A percentile compares a stretch with the other conserved stretches of the same genome.
Evolutionary conservation across 2,888 invertebrate species (phyloP).

Genomic region (Pterobdella sp.): DNA sequence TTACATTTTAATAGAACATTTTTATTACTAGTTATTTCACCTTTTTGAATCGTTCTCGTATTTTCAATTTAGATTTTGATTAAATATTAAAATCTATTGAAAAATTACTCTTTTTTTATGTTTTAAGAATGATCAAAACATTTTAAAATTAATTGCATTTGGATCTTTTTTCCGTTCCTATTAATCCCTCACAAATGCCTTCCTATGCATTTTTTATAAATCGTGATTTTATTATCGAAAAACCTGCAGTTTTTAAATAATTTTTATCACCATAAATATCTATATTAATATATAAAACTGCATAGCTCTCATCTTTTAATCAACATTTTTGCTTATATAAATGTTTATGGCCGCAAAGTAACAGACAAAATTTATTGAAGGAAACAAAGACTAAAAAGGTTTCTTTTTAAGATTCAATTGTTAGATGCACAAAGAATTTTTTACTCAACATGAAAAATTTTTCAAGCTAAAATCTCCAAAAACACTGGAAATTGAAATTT

Average conservation of each 20-base stretch:
- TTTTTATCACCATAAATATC: neutral
- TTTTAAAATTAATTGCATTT: too few species aligned
- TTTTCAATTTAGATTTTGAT: neutral
- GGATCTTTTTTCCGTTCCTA: neutral
- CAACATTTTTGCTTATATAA: neutral
- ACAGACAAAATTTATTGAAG: neutral
- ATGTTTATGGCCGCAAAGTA: neutral
- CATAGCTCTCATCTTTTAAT: neutral
- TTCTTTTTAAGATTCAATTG: too few species aligned
- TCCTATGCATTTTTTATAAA: neutral
- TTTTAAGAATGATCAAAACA: too few species aligned
- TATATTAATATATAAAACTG: neutral
- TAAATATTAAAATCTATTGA: too few species aligned
- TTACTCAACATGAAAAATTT: too few species aligned
- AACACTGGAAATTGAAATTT: too few species aligned
- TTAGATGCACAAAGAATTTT: too few species aligned
- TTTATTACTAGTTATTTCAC: neutral
- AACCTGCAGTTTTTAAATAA: neutral
- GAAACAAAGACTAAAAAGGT: too few species aligned
- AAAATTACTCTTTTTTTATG: neutral
- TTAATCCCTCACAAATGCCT: neutral
- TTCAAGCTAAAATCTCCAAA: too few species aligned
- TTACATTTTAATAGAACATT: slow-evolving; percentile 6
- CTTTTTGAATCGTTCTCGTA: neutral
- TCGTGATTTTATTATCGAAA: neutral